Base-by-base conservation (phyloP, 2,888 invertebrate genomes). In the Caenorhabditis sp. region DNA sequence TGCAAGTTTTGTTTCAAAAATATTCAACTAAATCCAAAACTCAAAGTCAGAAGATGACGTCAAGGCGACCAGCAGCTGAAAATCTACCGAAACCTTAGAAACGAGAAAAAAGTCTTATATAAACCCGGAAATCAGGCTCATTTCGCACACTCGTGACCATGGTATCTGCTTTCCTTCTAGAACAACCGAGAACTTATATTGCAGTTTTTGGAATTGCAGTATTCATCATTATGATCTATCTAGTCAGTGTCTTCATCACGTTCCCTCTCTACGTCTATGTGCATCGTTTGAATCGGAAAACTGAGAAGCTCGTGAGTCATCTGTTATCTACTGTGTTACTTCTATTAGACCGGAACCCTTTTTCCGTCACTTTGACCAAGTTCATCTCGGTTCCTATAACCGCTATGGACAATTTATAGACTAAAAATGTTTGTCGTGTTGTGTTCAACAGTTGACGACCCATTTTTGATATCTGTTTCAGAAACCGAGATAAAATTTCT, bases 181-280 rank as follows among this genome's bases (percentile, higher is more conserved):
- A 47, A 19, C 44, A 44, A n/a, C 66, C 64, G 35, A 22, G 31
- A 2, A 35, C 56, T 7, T 38, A 49, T 61, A n/a, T 75, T 4
- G 49, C 35, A 7, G 58, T 75, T 22, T 47, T 35, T 16, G 66
- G 75, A 10, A 58, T 75, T 7, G 66, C 58, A 5, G 26, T 31
- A 2, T 47, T 26, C 22, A 16, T 58, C 1, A 14, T 68, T 4
- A 12, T 49, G 5, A 68, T 75, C 31, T 75, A 66, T 24, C 6
- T 49, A 10, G 28, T 68, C 12, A 75, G 66, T 35, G 58, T 59
- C 16, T 16, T 75, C 3, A n/a, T 75, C n/a, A 75, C 28, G 3
- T 75, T 75, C 12, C 75, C 75, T 22, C 38, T 75, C 10, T 75
- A 75, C n/a, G 66, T 68, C 5, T 75, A 75, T 49, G 66, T 68